Evolutionary conservation across 2,888 invertebrate genomes (phyloP).

Genomic region (Gastrophysa polygoni): DNA sequence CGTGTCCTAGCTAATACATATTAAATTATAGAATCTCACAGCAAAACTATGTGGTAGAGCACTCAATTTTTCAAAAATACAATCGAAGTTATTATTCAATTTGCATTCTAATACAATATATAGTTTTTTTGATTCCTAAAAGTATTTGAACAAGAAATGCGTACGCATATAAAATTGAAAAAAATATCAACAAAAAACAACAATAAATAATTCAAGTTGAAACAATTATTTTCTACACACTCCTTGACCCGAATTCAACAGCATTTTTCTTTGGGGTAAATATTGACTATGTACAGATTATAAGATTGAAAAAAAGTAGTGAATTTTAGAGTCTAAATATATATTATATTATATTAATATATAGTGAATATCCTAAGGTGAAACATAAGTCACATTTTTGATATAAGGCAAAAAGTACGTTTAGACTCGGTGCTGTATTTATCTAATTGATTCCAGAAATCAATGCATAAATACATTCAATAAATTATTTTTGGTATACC

Average conservation of each 20-base stretch:
- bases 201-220: conserved; percentile 9
- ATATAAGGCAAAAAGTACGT: conserved; percentile 38
- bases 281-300: conserved; percentile 10
- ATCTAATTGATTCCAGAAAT: conserved; percentile 22
- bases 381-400: conserved; percentile 39
- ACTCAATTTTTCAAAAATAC: conserved; percentile 22
- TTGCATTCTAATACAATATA: conserved; percentile 17
- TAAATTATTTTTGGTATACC: conserved; percentile 58
- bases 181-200: conserved; percentile 24
- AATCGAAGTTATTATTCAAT: neutral
- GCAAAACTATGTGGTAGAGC: conserved; percentile 40
- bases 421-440: conserved; percentile 29
- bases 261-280: conserved; percentile 19
- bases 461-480: conserved; percentile 30
- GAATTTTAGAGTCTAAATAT: conserved; percentile 23
- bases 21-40: conserved; percentile 37
- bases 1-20: conserved; percentile 8
- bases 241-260: neutral
- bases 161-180: conserved; percentile 4
- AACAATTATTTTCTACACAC: neutral
- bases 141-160: conserved; percentile 7
- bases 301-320: conserved; percentile 21
- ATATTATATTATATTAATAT: conserved; percentile 49
- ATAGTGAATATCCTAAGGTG: conserved; percentile 46
- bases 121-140: neutral